Evolutionary conservation across 1,140 invertebrate genomes (phyloP), one percentile per base, ranked within the genome.

Genomic region (Mylabris phalerata): DNA sequence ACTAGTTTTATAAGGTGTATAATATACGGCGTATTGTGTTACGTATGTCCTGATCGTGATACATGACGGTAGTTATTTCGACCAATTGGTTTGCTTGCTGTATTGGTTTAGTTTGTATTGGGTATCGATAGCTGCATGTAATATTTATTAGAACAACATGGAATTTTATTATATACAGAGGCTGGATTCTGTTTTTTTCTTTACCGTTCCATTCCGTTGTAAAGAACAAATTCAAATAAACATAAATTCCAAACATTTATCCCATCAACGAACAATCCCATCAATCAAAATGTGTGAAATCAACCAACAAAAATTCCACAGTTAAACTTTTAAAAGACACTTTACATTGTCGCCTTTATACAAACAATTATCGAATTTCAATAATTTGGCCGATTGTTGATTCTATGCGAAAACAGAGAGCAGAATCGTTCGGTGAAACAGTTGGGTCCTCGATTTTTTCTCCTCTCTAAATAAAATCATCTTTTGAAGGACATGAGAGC

Each of bases 1-100:
- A 67, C 65, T 67, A 67, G 65, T 67, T 67, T 62, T 62, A 59
- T 64, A 55, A 59, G 62, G 65, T 67, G 62, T 61, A 64, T 67
- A 67, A 67, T 64, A 64, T 64, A 67, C 55, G 55, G 59, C 55
- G 60, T 64, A 67, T 67, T 67, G 65, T 67, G 54, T 67, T 67
- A 61, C 65, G 60, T 64, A 59, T 67, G 65, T 64, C 60, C 57
- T 40, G 54, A 54, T 60, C 32, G 65, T 67, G 65, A 67, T 67
- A 60, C 65, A 67, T 67, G 62, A 60, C 62, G 45, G 62, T 63
- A 67, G 62, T 67, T 67, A 67, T 50, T 32, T 46, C 55, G 50
- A 60, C 54, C 65, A 67, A 67, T 67, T 67, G 65, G 65, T 64
- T 45, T 48, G 45, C 39, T 57, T 59, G 57, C 49, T 52, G 39